Evolutionary conservation across 2,797 vertebrate genomes (phyloP), one percentile per base, ranked within the genome.

Genomic region (Gymnodraco acuticeps): DNA sequence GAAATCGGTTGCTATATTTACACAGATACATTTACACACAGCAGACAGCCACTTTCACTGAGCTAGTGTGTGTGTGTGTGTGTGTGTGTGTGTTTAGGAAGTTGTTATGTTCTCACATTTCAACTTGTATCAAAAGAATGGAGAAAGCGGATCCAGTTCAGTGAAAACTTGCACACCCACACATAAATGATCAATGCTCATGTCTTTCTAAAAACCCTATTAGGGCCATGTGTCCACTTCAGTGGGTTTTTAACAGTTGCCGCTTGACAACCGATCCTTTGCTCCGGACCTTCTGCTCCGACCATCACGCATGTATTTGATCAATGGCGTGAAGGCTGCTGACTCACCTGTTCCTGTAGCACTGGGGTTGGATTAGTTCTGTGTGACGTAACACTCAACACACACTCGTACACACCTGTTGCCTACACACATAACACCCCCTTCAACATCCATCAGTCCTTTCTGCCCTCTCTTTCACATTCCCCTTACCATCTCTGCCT

Each of bases 71-170:
- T 77, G 73, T 33, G 31, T 33, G 31, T 33, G 31, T 33, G 31
- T 33, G 31, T 33, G 54, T 52, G 64, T 43, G 38, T 76, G 76
- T 71, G 78, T 84, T 81, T 79, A 75, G 87, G 92, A 93, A 93
- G 90, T 83, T 84, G 86, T 88, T 85, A 83, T 92, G 90, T 92
- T 93, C 84, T 85, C 91, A 90, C 87, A 82, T 88, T 90, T 91
- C 59, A 70, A 64, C 82, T 80, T 67, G 81, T 68, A 64, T 82
- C 73, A 38, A 75, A 81, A 77, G 74, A 73, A 65, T 78, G 80
- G 71, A 88, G 84, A 77, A 80, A 72, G 62, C 47, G 58, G 78
- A 80, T 87, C 81, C 83, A 84, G 80, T 85, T 84, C 74, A 70
- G 70, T 64, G 63, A 70, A 75, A 5, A 64, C 9, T 3, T 15